These are phyloP conservation scores for Psilopsiagon aymara DNA, from an alignment of 2,113 vertebrate genomes.

Conservation along the genomic window DNA sequence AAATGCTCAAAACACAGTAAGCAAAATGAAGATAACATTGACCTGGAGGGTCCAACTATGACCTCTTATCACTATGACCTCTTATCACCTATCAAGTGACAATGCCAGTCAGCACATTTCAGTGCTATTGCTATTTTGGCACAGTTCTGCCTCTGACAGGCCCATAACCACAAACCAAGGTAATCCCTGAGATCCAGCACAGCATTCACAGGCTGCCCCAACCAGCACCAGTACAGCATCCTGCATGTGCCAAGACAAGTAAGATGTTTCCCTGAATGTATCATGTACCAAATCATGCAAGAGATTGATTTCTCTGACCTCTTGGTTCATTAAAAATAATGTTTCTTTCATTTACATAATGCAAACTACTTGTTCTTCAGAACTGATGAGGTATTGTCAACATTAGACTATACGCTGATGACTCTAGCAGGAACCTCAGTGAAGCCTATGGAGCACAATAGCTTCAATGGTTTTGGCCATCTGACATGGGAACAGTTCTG, in stretches of 20 bases:
- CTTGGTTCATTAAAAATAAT: background rate
- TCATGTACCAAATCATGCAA: fast-evolving
- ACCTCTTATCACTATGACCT: background rate
- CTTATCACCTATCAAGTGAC: background rate
- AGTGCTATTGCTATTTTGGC: background rate
- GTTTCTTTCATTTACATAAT: background rate
- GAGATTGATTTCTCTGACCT: background rate
- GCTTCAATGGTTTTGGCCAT: background rate
- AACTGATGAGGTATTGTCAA: background rate
- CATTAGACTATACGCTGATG: fast-evolving
- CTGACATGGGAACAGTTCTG: background rate
- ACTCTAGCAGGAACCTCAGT: background rate
- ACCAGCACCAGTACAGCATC: background rate
- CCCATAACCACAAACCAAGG: background rate
- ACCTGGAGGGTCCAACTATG: fast-evolving
- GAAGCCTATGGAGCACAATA: background rate
- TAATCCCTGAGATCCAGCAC: background rate
- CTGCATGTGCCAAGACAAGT: fast-evolving
- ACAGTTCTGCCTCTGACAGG: background rate
- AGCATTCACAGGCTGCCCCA: background rate
- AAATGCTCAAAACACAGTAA: background rate
- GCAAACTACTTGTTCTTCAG: background rate
- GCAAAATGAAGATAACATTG: fast-evolving
- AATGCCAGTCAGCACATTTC: background rate
- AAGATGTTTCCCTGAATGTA: background rate